Conservation (phyloP, 2,797 vertebrate genomes). For the Lithobates sylvaticus region DNA sequence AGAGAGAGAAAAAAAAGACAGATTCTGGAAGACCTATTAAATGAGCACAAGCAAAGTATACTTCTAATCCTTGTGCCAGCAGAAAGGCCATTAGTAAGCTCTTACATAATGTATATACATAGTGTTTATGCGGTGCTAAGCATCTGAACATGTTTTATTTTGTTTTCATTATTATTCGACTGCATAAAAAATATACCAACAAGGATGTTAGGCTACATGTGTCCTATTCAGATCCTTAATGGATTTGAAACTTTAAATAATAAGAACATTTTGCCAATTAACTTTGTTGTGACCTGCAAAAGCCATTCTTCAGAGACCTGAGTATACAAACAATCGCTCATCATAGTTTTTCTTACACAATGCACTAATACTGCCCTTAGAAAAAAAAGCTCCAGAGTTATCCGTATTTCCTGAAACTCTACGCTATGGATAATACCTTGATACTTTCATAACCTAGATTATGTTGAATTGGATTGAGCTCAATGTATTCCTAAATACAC, state of each 20-base stretch:
- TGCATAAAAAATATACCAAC: conserved; percentile 1
- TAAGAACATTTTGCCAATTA: conserved; percentile 20
- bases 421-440: no score
- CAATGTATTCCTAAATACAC: no score
- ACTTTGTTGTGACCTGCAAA: conserved; percentile 3
- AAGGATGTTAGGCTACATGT: conserved; percentile 13
- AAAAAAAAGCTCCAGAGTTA: no score
- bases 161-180: conserved; percentile 23
- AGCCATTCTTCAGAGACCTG: no score
- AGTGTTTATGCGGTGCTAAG: neutral
- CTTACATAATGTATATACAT: neutral
- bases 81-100: neutral
- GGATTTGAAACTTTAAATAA: conserved; percentile 17
- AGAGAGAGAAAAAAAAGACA: no score
- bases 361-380: no score
- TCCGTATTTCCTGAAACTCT: no score
- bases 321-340: neutral
- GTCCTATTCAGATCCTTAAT: conserved; percentile 26
- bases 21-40: no score
- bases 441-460: no score
- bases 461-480: no score
- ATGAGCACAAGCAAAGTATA: no score
- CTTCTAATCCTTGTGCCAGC: no score
- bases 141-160: conserved; percentile 22
- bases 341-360: neutral